Evolutionary conservation across 1,140 invertebrate species (phyloP).

Genomic region (Achatina immaculata): DNA sequence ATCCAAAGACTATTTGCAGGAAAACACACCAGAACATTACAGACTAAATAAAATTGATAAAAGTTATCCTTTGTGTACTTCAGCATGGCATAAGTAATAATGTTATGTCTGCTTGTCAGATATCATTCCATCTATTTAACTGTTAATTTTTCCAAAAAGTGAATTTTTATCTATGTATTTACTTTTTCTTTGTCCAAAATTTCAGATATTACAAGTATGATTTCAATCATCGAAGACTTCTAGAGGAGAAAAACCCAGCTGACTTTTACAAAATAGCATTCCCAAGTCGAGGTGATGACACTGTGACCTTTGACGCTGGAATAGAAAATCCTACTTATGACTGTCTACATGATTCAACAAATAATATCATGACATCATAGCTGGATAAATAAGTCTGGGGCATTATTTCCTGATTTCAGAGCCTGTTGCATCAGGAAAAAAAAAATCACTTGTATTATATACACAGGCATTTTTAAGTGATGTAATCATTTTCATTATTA

Average conservation of each 20-base stretch:
- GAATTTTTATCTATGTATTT: neutral
- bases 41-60: too few species aligned
- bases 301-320: constrained; percentile 42
- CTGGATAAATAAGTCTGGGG: too few species aligned
- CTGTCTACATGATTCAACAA: neutral
- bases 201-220: constrained; percentile 24
- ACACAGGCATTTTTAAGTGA: too few species aligned
- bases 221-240: constrained; percentile 35
- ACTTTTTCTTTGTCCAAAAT: neutral
- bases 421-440: too few species aligned
- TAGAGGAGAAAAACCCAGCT: constrained; percentile 41
- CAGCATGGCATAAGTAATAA: too few species aligned
- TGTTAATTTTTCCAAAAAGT: neutral
- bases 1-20: too few species aligned
- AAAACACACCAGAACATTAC: too few species aligned
- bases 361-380: neutral
- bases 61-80: too few species aligned
- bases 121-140: neutral
- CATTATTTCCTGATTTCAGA: too few species aligned
- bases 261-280: constrained; percentile 45
- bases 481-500: too few species aligned
- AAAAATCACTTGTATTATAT: too few species aligned
- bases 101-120: neutral
- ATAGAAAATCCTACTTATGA: constrained; percentile 46
- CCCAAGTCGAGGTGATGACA: constrained; percentile 31